Base-by-base conservation (phyloP, 92 coral and sea anemone species). In the Palythoa grandis region DNA sequence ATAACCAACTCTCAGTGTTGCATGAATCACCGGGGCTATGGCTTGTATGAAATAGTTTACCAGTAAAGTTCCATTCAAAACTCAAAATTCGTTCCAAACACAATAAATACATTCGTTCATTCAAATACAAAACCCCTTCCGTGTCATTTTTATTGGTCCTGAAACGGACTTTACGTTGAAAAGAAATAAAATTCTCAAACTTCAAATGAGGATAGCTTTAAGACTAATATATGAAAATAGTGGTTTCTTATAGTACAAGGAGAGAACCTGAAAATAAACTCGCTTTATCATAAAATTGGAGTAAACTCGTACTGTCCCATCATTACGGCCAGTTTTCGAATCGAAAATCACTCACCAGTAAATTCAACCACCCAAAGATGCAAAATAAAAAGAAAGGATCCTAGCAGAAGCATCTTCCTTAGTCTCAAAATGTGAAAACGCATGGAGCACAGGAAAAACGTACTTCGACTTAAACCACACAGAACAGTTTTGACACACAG, bases 361-460 rank as follows among this genome's bases (percentile, higher is more conserved):
- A 65, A 66, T 24, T 80, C 85, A 20, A 63, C 58, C 74, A 80
- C 22, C 40, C 54, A 80, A 65, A 80, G 74, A 6, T 67, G 74
- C 20, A 66, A 80, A 35, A 65, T 58, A 37, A 80, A 23, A 29
- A 80, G 58, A 22, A 66, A 20, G 7, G 85, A 60, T 5, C 85
- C 74, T 20, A 65, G 29, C 56, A 80, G 47, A 14, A 80, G 74
- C 85, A 80, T 80, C 57, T 67, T 80, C 16, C 61, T 66, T 65
- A 70, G 56, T 67, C 85, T 65, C 12, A 80, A 43, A 66, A 29
- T 8, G 43, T 80, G 73, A 25, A 66, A 80, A 47, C 25, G 70
- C 85, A 80, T 80, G 85, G 74, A 80, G 74, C 74, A 20, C 85
- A 80, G 85, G 85, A 67, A 66, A 78, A 48, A 66, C 40, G 61